Evolutionary conservation across 1,140 invertebrate genomes (phyloP).

Genomic region (Bombus polaris): DNA sequence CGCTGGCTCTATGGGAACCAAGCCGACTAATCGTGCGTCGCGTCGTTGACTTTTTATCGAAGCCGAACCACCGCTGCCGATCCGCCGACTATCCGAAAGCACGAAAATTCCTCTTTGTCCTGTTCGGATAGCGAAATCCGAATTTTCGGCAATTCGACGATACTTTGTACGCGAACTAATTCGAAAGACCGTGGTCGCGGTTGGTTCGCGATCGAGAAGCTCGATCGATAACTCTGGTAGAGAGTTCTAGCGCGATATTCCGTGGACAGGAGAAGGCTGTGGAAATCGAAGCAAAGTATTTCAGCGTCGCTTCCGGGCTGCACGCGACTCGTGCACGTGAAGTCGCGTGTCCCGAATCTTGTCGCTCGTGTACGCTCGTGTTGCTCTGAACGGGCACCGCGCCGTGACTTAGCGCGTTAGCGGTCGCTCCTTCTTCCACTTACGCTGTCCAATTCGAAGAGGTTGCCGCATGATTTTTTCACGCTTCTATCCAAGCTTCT

Average conservation of each 20-base stretch:
- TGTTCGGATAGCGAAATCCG: no score
- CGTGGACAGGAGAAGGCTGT: no score
- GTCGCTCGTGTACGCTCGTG: constrained; percentile 47
- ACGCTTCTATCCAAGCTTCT: no score
- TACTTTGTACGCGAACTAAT: no score
- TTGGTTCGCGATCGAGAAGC: no score
- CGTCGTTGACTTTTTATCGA: constrained; percentile 70
- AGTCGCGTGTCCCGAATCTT: constrained; percentile 75
- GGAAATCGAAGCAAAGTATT: constrained; percentile 64
- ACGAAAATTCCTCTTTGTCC: no score
- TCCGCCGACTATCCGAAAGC: no score
- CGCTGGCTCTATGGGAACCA: constrained; percentile 74
- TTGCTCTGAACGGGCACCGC: background rate
- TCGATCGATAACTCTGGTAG: no score
- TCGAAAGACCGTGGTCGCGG: no score
- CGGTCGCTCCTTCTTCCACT: no score
- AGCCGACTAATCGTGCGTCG: constrained; percentile 77
- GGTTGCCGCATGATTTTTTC: no score
- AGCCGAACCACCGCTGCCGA: constrained; percentile 23
- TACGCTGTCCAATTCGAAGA: background rate
- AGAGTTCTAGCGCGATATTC: background rate
- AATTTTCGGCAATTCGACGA: background rate
- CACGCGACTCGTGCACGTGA: constrained; percentile 78
- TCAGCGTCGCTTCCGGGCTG: constrained; percentile 72
- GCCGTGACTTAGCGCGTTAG: background rate